Conservation (phyloP, 2,797 vertebrate species). For the Ceyx erithaca region DNA sequence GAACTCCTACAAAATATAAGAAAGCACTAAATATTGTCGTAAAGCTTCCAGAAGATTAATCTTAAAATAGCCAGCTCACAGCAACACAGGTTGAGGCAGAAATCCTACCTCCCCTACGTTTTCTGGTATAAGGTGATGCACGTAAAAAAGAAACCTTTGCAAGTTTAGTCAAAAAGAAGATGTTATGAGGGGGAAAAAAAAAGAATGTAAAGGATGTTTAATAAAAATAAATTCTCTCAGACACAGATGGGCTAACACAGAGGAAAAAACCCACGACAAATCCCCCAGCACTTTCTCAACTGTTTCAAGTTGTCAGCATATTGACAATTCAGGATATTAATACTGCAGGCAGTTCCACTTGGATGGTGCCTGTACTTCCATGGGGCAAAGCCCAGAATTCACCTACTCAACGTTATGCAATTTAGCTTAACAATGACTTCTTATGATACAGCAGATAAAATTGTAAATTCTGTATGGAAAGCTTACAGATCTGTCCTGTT, state of each 20-base stretch:
- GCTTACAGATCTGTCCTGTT: background rate
- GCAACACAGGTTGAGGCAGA: background rate
- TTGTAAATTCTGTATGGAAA: background rate
- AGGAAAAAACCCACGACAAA: background rate
- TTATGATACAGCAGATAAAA: background rate
- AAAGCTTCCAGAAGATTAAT: background rate
- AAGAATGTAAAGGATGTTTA: background rate
- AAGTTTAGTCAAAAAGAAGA: background rate
- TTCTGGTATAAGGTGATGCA: background rate
- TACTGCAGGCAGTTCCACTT: background rate
- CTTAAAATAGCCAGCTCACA: background rate
- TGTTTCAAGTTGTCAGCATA: accelerated
- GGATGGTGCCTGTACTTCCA: background rate
- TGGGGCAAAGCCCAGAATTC: background rate
- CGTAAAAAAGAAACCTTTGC: background rate
- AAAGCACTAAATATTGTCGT: background rate
- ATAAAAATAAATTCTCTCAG: background rate
- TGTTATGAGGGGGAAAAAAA: background rate
- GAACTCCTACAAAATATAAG: background rate
- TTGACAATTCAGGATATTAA: background rate
- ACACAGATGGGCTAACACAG: background rate
- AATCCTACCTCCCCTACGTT: background rate
- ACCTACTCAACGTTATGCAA: background rate
- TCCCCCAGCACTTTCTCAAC: background rate
- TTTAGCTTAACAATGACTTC: background rate